A percentile compares a stretch with the other conserved stretches of the same genome.
These are phyloP conservation scores for Marronus borbonicus DNA, from an alignment of 2,888 invertebrate genomes.

Conservation along the genomic window DNA sequence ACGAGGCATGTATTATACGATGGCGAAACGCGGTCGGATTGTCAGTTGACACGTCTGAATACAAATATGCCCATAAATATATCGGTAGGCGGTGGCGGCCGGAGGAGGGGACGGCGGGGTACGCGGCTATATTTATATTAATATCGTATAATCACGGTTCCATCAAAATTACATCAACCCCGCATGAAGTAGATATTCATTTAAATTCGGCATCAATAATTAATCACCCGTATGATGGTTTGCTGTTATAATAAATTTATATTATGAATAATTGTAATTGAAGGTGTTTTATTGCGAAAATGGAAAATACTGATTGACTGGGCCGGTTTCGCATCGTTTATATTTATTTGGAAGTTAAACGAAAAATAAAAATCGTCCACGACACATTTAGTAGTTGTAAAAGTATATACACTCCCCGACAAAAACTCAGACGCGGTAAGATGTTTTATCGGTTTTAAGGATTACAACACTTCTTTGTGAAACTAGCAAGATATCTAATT, in stretches of 20 bases:
- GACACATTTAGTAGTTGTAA: too few relatives aligned
- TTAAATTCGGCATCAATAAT: conserved; percentile 36
- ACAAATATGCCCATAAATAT: conserved; percentile 56
- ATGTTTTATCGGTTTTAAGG: too few relatives aligned
- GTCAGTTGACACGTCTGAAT: conserved; percentile 41
- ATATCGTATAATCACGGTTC: conserved; percentile 40
- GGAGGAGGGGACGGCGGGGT: neutral
- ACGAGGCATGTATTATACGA: conserved; percentile 44
- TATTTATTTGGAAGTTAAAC: too few relatives aligned
- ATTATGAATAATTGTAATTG: conserved; percentile 20
- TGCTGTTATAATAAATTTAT: conserved; percentile 28
- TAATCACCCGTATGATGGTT: conserved; percentile 23
- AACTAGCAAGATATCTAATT: too few relatives aligned
- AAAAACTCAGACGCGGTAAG: too few relatives aligned
- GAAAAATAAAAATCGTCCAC: too few relatives aligned
- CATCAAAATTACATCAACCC: conserved; percentile 39
- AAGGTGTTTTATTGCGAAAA: conserved; percentile 2
- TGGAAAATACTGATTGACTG: too few relatives aligned
- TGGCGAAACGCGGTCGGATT: conserved; percentile 3
- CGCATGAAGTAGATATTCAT: conserved; percentile 4
- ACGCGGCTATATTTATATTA: conserved; percentile 37
- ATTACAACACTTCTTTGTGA: too few relatives aligned
- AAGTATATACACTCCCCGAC: too few relatives aligned
- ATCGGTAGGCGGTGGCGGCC: neutral
- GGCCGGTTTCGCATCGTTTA: too few relatives aligned